phyloP scores from a whole-genome alignment of 1,140 invertebrate genomes.

The Drusus annulatus region DNA sequence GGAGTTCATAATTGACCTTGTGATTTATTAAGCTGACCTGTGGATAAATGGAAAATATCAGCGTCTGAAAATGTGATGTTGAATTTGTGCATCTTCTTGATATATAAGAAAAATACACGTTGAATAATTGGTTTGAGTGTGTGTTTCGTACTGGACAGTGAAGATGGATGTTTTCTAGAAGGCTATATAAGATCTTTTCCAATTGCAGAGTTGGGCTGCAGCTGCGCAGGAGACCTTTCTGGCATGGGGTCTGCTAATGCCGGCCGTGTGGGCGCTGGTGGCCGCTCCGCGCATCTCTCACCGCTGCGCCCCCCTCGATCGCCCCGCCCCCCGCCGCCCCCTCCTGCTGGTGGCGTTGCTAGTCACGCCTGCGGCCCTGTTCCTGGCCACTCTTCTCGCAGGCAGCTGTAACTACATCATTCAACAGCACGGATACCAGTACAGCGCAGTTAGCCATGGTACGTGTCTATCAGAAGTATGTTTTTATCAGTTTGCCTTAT shows the following conservation, averaged over 20 bases:
- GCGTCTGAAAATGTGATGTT: no score
- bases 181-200: no score
- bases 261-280: conserved; percentile 88
- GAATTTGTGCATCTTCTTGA: no score
- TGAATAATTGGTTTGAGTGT: no score
- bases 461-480: no score
- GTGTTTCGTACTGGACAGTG: no score
- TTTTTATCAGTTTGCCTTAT: no score
- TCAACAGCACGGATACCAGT: conserved; percentile 79
- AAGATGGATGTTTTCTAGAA: no score
- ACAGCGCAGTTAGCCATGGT: conserved; percentile 81
- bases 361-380: conserved; percentile 82
- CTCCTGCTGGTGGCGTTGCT: conserved; percentile 80
- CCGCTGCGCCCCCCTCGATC: conserved; percentile 65
- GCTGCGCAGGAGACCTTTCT: conserved; percentile 91
- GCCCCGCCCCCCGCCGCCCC: conserved; percentile 74
- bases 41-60: no score
- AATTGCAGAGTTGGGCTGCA: conserved; percentile 83
- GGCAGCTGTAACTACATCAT: conserved; percentile 86
- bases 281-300: conserved; percentile 83
- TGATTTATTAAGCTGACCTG: no score
- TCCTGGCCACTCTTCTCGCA: conserved; percentile 84
- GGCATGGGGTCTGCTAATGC: conserved; percentile 90
- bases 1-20: no score
- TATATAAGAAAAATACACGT: no score